Conservation (phyloP, 2,113 vertebrate species). For the Leucopsar rothschildi region DNA sequence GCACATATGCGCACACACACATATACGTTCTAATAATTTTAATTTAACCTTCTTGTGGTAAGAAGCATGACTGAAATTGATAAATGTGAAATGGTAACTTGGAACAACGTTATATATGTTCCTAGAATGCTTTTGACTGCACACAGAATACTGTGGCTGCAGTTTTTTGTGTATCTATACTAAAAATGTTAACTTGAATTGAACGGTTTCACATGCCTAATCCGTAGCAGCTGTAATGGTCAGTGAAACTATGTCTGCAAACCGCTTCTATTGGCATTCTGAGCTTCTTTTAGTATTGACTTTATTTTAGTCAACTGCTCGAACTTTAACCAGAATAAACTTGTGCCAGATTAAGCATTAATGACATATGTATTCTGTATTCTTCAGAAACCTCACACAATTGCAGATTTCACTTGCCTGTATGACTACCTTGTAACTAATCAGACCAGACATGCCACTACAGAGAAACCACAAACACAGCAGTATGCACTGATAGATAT, state of each 20-base stretch:
- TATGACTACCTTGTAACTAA: conserved; percentile 62
- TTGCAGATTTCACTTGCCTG: conserved; percentile 18
- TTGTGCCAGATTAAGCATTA: conserved; percentile 55
- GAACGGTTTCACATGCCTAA: conserved; percentile 58
- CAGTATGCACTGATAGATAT: conserved; percentile 39
- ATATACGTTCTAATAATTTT: not conserved
- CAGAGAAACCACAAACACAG: conserved; percentile 65
- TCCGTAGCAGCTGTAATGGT: conserved; percentile 64
- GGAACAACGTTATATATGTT: not conserved
- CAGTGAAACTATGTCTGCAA: conserved; percentile 62
- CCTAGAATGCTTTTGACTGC: conserved; percentile 35
- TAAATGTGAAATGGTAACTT: not conserved
- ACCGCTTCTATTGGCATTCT: conserved; percentile 56
- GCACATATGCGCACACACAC: too few relatives aligned
- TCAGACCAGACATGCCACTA: conserved; percentile 63
- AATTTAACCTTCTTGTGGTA: not conserved
- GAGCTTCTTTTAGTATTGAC: conserved; percentile 52
- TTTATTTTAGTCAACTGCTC: conserved; percentile 37
- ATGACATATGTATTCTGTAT: conserved; percentile 40
- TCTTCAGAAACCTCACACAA: conserved; percentile 38
- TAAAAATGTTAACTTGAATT: conserved; percentile 54
- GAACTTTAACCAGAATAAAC: conserved; percentile 10
- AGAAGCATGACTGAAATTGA: not conserved
- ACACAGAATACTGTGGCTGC: conserved; percentile 29
- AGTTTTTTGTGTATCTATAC: conserved; percentile 29